Evolutionary conservation across 2,888 invertebrate genomes (phyloP).

Genomic region (Osmoderma eremita): DNA sequence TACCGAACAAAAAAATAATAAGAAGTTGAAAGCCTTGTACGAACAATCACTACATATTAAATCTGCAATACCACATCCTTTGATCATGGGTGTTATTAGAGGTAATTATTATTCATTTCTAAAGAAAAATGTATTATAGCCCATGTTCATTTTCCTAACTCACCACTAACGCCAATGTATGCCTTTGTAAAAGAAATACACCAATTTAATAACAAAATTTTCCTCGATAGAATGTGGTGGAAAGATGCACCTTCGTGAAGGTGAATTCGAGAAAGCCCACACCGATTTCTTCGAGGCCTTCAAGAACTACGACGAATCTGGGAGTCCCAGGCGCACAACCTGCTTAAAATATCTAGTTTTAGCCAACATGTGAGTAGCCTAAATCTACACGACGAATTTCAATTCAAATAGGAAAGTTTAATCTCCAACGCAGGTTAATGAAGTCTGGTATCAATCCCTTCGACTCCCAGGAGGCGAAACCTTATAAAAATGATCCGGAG

Average conservation of each 20-base stretch:
- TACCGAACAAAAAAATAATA: constrained; percentile 99
- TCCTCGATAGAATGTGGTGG: constrained; percentile 90
- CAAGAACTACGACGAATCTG: constrained; percentile 99
- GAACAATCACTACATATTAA: constrained; percentile 99
- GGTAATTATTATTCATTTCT: constrained; percentile 66
- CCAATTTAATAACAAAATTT: constrained; percentile 29
- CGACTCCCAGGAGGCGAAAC: constrained; percentile 99
- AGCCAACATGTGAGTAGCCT: constrained; percentile 95
- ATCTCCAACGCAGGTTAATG: constrained; percentile 85
- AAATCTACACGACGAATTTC: neutral
- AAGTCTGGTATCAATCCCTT: constrained; percentile 99
- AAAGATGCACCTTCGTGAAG: constrained; percentile 98
- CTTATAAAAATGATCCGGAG: constrained; percentile 99
- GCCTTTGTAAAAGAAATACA: neutral
- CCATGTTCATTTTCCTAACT: constrained; percentile 2
- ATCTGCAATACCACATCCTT: constrained; percentile 99
- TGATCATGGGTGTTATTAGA: constrained; percentile 99
- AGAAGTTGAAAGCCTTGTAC: constrained; percentile 94
- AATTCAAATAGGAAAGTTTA: constrained; percentile 12
- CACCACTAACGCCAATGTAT: neutral
- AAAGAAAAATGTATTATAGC: neutral
- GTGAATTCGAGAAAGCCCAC: constrained; percentile 98
- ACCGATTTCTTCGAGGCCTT: constrained; percentile 99
- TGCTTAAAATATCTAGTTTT: constrained; percentile 97
- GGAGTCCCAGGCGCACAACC: constrained; percentile 94